Percentiles rank a stretch among this genome's conserved stretches.
These are phyloP conservation scores for Falco berigora DNA, from an alignment of 2,797 vertebrate species.

Conservation along the genomic window DNA sequence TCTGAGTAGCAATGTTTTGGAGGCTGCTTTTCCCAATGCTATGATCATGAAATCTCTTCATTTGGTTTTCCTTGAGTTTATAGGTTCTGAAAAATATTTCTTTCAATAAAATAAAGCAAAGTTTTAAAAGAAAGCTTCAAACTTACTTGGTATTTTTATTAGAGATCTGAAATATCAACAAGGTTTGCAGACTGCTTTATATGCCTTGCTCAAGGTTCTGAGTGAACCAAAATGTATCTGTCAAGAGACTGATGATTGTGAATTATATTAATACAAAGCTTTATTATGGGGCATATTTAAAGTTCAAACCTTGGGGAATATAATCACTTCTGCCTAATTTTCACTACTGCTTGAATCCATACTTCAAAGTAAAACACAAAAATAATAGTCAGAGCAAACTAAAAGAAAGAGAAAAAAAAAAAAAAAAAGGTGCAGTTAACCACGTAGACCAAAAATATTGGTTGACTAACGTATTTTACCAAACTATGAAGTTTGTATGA, in stretches of 20 bases:
- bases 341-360: neutral
- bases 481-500: neutral
- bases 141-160: neutral
- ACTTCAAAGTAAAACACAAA: neutral
- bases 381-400: neutral
- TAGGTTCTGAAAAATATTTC: neutral
- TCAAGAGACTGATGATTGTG: neutral
- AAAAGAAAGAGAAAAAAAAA: neutral
- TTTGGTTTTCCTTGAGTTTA: neutral
- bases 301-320: neutral
- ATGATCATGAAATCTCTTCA: neutral
- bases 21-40: neutral
- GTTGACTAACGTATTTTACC: neutral
- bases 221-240: neutral
- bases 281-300: neutral
- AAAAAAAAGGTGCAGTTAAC: neutral
- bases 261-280: neutral
- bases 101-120: neutral
- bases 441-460: neutral
- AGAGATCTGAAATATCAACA: neutral
- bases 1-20: neutral
- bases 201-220: neutral
- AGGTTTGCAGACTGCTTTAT: neutral
- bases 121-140: neutral
- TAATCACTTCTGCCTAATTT: neutral